Evolutionary conservation across 2,888 invertebrate species (phyloP).

Genomic region (Dryococelus australis): DNA sequence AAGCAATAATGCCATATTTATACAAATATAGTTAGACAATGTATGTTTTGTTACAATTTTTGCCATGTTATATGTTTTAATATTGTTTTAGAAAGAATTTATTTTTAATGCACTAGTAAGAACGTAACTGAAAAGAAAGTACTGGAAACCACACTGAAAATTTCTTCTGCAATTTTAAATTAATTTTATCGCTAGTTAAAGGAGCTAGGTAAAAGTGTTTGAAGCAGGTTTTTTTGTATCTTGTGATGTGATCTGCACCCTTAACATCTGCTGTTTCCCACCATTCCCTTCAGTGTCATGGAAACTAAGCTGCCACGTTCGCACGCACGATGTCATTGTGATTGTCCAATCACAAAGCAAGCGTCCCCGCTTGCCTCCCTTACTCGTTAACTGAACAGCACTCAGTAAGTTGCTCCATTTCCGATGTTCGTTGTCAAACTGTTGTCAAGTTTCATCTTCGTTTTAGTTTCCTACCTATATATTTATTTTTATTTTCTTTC

Average conservation of each 20-base stretch:
- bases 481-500: slow-evolving; percentile 17
- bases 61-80: too few species aligned
- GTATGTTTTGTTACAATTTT: too few species aligned
- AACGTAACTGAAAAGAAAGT: too few species aligned
- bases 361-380: slow-evolving; percentile 28
- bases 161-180: not conserved
- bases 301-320: slow-evolving; percentile 46
- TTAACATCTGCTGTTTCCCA: slow-evolving; percentile 39
- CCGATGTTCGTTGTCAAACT: slow-evolving; percentile 36
- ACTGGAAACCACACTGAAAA: not conserved
- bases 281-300: slow-evolving; percentile 46
- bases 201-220: slow-evolving; percentile 18
- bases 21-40: too few species aligned
- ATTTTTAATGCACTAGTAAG: too few species aligned
- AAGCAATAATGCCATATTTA: too few species aligned
- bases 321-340: slow-evolving; percentile 13
- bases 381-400: slow-evolving; percentile 28
- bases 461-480: slow-evolving; percentile 27
- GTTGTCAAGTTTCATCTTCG: slow-evolving; percentile 33
- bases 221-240: slow-evolving; percentile 30
- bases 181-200: not conserved
- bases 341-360: slow-evolving; percentile 21
- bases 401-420: slow-evolving; percentile 30
- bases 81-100: too few species aligned
- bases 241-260: slow-evolving; percentile 6